A percentile compares a stretch with the other conserved stretches of the same genome.
phyloP scores from a whole-genome alignment of 1,140 invertebrate genomes.

The Pogonus chalceus region DNA sequence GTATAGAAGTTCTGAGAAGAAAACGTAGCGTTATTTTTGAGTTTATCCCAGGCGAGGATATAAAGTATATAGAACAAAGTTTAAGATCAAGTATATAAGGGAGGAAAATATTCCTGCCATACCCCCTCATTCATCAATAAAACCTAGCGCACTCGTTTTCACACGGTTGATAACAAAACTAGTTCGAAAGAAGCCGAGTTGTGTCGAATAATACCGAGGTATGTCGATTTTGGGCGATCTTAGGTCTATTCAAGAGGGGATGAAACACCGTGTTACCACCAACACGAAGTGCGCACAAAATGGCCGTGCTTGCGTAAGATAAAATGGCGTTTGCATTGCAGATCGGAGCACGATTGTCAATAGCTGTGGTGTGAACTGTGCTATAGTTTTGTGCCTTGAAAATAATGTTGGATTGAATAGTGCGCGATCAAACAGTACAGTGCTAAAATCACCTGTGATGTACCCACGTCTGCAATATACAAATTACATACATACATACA shows the following conservation, averaged over 20 bases:
- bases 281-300: not conserved
- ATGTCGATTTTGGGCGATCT: not conserved
- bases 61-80: no score
- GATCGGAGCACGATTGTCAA: not conserved
- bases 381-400: not conserved
- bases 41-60: no score
- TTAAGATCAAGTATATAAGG: no score
- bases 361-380: not conserved
- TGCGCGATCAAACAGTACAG: not conserved
- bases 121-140: not conserved
- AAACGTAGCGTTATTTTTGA: no score
- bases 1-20: no score
- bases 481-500: no score
- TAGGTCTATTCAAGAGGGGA: not conserved
- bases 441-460: no score
- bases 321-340: slow-evolving; percentile 1
- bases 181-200: not conserved
- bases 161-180: not conserved
- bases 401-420: not conserved
- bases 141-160: not conserved
- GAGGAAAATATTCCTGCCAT: not conserved
- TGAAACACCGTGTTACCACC: not conserved
- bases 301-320: not conserved
- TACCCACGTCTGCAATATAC: no score
- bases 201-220: no score